phyloP scores from a whole-genome alignment of 2,113 vertebrate genomes.

The Rhegmatorhina hoffmannsi region DNA sequence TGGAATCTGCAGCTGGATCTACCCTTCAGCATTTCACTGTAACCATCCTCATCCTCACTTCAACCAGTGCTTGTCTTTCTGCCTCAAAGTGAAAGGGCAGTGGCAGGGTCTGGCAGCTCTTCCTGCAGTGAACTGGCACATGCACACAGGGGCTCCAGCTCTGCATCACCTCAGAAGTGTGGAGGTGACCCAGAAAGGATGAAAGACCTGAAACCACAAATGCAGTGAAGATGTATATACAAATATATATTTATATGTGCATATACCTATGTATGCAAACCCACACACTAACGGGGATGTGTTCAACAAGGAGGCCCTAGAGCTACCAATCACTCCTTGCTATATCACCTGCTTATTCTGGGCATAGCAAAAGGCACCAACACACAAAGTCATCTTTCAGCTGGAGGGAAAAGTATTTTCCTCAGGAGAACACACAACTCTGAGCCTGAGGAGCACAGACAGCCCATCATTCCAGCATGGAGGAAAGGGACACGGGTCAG shows the following conservation, averaged over 20 bases:
- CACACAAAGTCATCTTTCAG: not conserved
- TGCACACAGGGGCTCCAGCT: not conserved
- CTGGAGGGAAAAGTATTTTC: not conserved
- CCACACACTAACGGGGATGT: not conserved
- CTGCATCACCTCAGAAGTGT: not conserved
- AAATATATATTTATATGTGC: no score
- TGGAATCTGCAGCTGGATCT: not conserved
- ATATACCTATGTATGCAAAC: no score
- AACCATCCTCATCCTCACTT: not conserved
- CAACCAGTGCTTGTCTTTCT: not conserved
- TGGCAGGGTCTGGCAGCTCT: not conserved
- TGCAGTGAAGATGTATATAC: not conserved
- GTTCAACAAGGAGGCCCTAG: no score
- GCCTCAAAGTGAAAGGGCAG: not conserved
- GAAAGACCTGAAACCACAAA: not conserved
- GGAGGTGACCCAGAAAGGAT: not conserved
- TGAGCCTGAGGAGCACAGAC: not conserved
- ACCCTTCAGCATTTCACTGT: not conserved
- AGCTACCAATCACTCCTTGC: not conserved
- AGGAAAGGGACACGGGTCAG: not conserved
- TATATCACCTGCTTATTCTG: not conserved
- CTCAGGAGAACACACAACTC: not conserved
- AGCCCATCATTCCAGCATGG: not conserved
- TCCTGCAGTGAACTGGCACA: fast-evolving
- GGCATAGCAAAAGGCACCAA: not conserved